A percentile compares a stretch with the other conserved stretches of the same genome.
Conservation (phyloP, 2,888 invertebrate genomes). For the Perithous albicinctus region DNA sequence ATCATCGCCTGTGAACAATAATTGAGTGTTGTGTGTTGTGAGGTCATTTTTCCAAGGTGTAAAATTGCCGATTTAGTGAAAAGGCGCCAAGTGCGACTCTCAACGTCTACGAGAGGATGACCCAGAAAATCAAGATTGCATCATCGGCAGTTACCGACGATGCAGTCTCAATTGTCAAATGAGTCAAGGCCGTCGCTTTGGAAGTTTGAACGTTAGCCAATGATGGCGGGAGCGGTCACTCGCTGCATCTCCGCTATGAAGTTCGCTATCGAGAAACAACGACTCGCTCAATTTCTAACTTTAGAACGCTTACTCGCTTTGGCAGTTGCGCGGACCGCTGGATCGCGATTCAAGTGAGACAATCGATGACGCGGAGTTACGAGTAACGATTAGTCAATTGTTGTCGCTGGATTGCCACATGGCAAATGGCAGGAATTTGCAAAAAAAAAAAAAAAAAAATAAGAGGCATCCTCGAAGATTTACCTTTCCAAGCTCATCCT, state of each 20-base stretch:
- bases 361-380: neutral
- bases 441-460: constrained; percentile 13
- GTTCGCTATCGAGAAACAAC: constrained; percentile 68
- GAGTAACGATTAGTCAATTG: neutral
- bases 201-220: constrained; percentile 76
- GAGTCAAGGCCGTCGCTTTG: constrained; percentile 76
- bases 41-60: neutral
- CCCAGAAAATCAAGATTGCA: constrained; percentile 15
- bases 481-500: constrained; percentile 83
- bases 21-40: neutral
- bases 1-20: constrained; percentile 72
- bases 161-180: constrained; percentile 64
- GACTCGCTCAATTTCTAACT: constrained; percentile 72
- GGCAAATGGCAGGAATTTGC: neutral
- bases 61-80: neutral
- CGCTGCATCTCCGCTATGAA: constrained; percentile 26
- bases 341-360: constrained; percentile 12
- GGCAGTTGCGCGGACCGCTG: constrained; percentile 8
- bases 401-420: neutral
- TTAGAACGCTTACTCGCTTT: constrained; percentile 68
- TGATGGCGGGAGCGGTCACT: constrained; percentile 65
- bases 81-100: neutral
- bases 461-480: constrained; percentile 11
- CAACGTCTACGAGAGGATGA: neutral
- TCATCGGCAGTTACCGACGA: constrained; percentile 54